phyloP scores from a whole-genome alignment of 1,140 invertebrate species.

The Drosophila paulistorum region DNA sequence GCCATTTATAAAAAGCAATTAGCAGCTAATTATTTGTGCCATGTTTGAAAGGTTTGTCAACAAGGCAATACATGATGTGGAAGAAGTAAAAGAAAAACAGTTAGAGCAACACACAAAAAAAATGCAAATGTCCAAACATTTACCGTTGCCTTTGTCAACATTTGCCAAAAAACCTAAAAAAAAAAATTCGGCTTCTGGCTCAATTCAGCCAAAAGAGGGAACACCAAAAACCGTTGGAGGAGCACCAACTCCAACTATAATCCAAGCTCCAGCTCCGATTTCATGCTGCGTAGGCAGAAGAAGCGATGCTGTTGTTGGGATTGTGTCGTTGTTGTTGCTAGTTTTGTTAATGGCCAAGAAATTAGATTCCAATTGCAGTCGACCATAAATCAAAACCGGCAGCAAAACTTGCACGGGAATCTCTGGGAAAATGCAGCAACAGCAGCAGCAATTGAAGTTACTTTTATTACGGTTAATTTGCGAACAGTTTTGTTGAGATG shows the following conservation, averaged over 20 bases:
- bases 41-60: constrained; percentile 46
- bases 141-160: constrained; percentile 76
- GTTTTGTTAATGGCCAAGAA: constrained; percentile 80
- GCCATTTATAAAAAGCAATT: constrained; percentile 69
- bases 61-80: constrained; percentile 9
- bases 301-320: constrained; percentile 1
- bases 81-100: constrained; percentile 38
- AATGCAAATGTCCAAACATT: constrained; percentile 49
- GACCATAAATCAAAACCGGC: constrained; percentile 73
- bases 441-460: constrained; percentile 40
- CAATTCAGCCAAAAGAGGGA: constrained; percentile 18
- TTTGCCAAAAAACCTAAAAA: constrained; percentile 44
- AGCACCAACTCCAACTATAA: not conserved
- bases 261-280: not conserved
- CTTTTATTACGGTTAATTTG: constrained; percentile 80
- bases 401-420: constrained; percentile 22
- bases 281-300: constrained; percentile 55
- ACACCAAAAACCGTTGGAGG: constrained; percentile 24
- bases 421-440: constrained; percentile 24
- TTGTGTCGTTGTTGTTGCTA: constrained; percentile 44
- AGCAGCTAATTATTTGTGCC: constrained; percentile 71
- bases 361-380: constrained; percentile 77
- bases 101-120: constrained; percentile 61
- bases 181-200: not conserved
- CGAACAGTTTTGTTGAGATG: constrained; percentile 72